A percentile compares a stretch with the other conserved stretches of the same genome.
Conservation (phyloP, 2,113 vertebrate genomes). For the Sakesphorus luctuosus region DNA sequence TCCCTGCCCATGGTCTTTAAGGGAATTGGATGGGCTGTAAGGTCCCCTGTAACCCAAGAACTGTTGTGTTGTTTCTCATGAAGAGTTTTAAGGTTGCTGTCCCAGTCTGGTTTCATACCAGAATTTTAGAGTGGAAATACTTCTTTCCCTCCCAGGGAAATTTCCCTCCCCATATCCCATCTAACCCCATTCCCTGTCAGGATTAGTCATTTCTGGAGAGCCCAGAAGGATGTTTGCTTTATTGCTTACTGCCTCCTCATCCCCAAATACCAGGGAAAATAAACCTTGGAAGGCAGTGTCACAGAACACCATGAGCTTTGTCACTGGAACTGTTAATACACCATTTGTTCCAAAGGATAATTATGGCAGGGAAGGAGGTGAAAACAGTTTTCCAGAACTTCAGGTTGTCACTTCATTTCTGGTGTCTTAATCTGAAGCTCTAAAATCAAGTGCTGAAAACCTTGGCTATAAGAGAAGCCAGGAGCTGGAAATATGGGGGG, state of each 20-base stretch:
- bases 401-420: background rate
- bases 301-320: background rate
- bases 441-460: background rate
- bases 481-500: background rate
- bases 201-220: background rate
- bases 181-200: fast-evolving
- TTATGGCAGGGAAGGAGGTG: fast-evolving
- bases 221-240: background rate
- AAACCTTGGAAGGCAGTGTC: background rate
- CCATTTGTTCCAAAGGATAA: background rate
- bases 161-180: background rate
- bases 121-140: too few relatives aligned
- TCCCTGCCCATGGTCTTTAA: background rate
- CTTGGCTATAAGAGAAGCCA: background rate
- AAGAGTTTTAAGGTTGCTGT: too few relatives aligned
- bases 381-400: background rate
- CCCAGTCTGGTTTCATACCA: too few relatives aligned
- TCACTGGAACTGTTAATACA: background rate
- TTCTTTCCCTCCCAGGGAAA: background rate
- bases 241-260: background rate
- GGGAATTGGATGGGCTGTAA: background rate
- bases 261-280: background rate
- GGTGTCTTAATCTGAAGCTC: background rate
- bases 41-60: background rate
- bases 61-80: too few relatives aligned